These are phyloP conservation scores for Moxostoma hubbsi DNA, from an alignment of 2,797 vertebrate genomes.

Conservation along the genomic window DNA sequence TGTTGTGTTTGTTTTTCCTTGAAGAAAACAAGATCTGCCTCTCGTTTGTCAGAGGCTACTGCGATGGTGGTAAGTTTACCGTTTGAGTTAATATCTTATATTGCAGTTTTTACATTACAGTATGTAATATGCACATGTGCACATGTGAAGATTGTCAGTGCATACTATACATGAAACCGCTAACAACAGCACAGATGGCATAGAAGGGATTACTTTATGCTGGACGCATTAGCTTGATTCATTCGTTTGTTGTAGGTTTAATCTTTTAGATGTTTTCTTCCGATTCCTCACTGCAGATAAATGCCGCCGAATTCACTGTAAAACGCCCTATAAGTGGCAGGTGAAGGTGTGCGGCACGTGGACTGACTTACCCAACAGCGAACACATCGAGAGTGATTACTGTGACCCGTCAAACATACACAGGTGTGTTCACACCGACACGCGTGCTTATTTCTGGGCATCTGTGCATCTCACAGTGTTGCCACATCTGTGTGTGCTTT, in stretches of 20 bases:
- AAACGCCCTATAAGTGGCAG: conserved; percentile 64
- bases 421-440: conserved; percentile 39
- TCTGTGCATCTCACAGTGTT: too few species aligned
- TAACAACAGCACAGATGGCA: too few species aligned
- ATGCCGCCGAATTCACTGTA: conserved; percentile 56
- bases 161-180: too few species aligned
- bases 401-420: conserved; percentile 53
- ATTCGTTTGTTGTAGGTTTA: too few species aligned
- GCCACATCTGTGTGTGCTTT: background rate
- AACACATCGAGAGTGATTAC: conserved; percentile 59
- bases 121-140: too few species aligned
- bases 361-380: conserved; percentile 50
- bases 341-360: conserved; percentile 45
- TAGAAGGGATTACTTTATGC: too few species aligned
- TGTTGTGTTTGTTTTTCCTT: background rate
- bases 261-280: background rate
- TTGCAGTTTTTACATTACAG: too few species aligned
- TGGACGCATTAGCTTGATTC: too few species aligned
- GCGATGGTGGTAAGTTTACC: conserved; percentile 50
- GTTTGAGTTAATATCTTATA: background rate
- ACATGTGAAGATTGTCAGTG: too few species aligned
- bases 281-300: conserved; percentile 40
- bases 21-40: conserved; percentile 58
- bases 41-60: conserved; percentile 56
- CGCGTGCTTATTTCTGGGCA: too few species aligned